Evolutionary conservation across 2,797 vertebrate genomes (phyloP).

Genomic region (Dallia pectoralis): DNA sequence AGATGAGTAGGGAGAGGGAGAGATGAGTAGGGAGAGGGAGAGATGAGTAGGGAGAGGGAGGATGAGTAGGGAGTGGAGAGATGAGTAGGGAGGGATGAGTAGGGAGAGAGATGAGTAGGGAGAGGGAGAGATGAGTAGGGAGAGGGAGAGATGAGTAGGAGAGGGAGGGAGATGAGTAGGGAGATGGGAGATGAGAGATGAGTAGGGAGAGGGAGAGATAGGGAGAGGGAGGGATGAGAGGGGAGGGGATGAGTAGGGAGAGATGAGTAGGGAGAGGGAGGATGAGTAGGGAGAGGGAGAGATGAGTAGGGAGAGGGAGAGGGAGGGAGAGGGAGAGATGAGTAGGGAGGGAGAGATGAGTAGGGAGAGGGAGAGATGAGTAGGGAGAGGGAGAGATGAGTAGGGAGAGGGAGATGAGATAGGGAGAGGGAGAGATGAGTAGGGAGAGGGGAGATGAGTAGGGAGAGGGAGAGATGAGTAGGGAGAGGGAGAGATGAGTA

Average conservation of each 20-base stretch:
- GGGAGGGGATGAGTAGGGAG: constrained; percentile 15
- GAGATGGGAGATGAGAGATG: background rate
- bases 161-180: no score
- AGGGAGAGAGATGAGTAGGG: background rate
- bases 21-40: constrained; percentile 27
- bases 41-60: constrained; percentile 5
- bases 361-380: background rate
- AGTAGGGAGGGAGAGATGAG: background rate
- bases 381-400: background rate
- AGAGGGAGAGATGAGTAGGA: no score
- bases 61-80: background rate
- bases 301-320: background rate
- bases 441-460: no score
- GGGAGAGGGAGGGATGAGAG: no score
- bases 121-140: background rate
- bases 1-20: constrained; percentile 18
- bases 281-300: constrained; percentile 4
- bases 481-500: constrained; percentile 19
- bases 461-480: no score
- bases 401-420: no score
- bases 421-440: background rate
- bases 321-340: no score
- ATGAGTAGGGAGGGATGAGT: no score
- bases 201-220: no score
- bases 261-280: constrained; percentile 27